Evolutionary conservation across 2,113 vertebrate genomes (phyloP).

Genomic region (Macaca nemestrina): DNA sequence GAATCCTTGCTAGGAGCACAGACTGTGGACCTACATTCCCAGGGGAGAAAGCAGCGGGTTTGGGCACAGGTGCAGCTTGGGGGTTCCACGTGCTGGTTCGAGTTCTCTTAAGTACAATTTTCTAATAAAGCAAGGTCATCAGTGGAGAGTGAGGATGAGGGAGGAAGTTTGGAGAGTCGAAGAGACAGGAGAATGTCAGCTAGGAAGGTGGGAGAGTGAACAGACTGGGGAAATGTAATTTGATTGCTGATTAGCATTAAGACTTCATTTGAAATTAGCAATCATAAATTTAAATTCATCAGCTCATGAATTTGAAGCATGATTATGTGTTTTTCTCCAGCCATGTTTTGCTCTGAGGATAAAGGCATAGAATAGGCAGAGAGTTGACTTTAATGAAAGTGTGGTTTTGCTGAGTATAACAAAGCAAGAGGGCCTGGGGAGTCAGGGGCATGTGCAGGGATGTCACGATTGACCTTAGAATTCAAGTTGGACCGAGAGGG

Average conservation of each 20-base stretch:
- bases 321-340: background rate
- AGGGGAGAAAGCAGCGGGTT: background rate
- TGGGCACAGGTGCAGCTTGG: background rate
- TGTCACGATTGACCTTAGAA: background rate
- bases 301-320: conserved; percentile 46
- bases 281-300: conserved; percentile 47
- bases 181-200: background rate
- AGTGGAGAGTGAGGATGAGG: background rate
- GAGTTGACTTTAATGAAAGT: background rate
- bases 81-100: background rate
- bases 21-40: background rate
- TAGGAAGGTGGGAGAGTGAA: background rate
- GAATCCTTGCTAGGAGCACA: background rate
- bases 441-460: background rate
- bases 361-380: background rate
- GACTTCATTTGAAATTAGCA: conserved; percentile 36
- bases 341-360: background rate
- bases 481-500: background rate
- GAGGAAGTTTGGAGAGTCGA: background rate
- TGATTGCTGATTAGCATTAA: conserved; percentile 57
- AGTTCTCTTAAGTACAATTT: background rate
- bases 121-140: background rate
- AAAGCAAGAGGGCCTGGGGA: background rate
- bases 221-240: background rate
- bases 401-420: background rate